Evolutionary conservation across 2,113 vertebrate genomes (phyloP).

Genomic region (Crocuta crocuta): DNA sequence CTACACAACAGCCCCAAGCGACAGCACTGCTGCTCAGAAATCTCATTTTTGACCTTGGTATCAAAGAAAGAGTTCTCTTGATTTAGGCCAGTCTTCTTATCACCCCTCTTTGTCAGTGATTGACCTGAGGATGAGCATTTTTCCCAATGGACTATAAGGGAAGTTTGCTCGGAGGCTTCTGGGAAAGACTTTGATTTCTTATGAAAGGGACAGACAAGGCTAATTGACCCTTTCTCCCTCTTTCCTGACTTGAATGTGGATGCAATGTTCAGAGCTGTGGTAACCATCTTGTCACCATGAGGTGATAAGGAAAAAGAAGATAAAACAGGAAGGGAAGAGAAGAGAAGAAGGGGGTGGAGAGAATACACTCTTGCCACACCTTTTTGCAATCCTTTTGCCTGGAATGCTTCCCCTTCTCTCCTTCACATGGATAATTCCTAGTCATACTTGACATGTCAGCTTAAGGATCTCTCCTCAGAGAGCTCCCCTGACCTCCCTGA

Average conservation of each 20-base stretch:
- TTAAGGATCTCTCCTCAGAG: neutral
- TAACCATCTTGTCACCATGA: neutral
- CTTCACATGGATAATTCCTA: neutral
- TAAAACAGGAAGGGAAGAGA: neutral
- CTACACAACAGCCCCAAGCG: neutral
- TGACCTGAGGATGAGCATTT: neutral
- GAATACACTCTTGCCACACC: neutral
- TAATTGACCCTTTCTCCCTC: neutral
- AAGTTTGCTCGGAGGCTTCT: neutral
- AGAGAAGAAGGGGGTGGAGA: fast-evolving
- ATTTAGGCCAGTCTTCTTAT: neutral
- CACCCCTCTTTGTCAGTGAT: neutral
- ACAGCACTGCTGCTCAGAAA: neutral
- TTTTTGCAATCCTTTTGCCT: neutral
- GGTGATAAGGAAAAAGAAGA: neutral
- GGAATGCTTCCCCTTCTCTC: neutral
- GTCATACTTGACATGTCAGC: neutral
- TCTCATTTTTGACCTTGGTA: neutral
- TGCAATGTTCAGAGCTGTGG: neutral
- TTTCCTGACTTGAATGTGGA: neutral
- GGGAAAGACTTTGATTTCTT: neutral
- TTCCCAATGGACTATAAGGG: neutral
- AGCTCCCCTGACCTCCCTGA: neutral
- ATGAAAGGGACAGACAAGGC: neutral
- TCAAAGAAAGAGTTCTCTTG: neutral